Conservation (phyloP, 2,888 invertebrate species). For the Catocala nupta region DNA sequence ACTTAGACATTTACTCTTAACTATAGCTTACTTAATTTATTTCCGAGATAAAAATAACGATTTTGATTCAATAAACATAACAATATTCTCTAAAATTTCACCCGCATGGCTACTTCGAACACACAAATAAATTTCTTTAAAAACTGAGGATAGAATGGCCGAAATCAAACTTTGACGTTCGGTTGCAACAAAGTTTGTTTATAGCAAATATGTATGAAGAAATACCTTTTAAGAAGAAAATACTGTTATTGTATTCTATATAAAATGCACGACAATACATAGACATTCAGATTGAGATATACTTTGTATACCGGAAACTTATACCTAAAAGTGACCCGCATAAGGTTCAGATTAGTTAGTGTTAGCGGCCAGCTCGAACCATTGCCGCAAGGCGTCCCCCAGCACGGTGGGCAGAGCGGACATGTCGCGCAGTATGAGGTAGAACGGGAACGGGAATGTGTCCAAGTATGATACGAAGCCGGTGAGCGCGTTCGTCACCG, state of each 20-base stretch:
- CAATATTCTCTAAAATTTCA: neutral
- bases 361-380: slow-evolving; percentile 98
- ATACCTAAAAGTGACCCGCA: neutral
- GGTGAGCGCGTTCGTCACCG: slow-evolving; percentile 81
- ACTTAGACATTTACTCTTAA: no score
- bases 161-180: no score
- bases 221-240: no score
- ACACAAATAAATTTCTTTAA: no score
- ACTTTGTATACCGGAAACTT: neutral
- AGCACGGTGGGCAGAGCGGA: slow-evolving; percentile 95
- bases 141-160: no score
- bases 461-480: slow-evolving; percentile 96
- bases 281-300: neutral
- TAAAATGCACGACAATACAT: no score
- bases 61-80: neutral
- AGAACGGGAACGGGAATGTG: slow-evolving; percentile 99
- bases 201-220: no score
- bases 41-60: no score
- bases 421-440: slow-evolving; percentile 96
- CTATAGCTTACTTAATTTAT: no score
- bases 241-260: no score
- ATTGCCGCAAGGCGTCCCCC: slow-evolving; percentile 98
- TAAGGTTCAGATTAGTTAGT: slow-evolving; percentile 59
- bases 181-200: no score
- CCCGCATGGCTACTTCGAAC: no score